Percentiles rank a stretch among this genome's conserved stretches.
These are phyloP conservation scores for Sylvia atricapilla DNA, from an alignment of 2,113 vertebrate genomes.

Conservation along the genomic window DNA sequence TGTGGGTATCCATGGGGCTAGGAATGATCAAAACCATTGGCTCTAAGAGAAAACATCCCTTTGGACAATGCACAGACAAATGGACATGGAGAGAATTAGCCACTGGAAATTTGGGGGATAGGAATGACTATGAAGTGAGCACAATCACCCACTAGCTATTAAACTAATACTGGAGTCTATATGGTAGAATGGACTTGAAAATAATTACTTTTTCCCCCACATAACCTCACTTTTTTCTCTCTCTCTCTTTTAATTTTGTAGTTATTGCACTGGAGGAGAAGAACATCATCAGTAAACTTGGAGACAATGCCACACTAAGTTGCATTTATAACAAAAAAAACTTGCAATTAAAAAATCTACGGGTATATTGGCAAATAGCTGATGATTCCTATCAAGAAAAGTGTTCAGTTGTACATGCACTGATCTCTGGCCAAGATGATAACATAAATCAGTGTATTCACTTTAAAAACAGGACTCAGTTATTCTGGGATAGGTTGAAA, in stretches of 20 bases:
- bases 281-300: conserved; percentile 32
- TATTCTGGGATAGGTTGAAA: conserved; percentile 42
- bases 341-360: not conserved
- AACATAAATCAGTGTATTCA: not conserved
- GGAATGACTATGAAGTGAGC: not conserved
- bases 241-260: not conserved
- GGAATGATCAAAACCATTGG: not conserved
- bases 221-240: not conserved
- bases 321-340: not conserved
- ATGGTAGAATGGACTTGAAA: not conserved
- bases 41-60: not conserved
- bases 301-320: conserved; percentile 21
- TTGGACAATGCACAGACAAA: not conserved
- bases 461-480: conserved; percentile 52
- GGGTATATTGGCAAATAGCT: conserved; percentile 68
- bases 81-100: not conserved
- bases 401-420: conserved; percentile 28
- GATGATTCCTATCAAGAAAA: not conserved
- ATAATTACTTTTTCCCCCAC: not conserved
- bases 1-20: not conserved
- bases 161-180: not conserved
- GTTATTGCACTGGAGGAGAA: not conserved
- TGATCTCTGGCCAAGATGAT: conserved; percentile 16
- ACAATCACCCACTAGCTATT: not conserved
- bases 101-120: not conserved